phyloP scores from a whole-genome alignment of 53 echinoderm and acorn worm genomes.

The Apostichopus leukothele region DNA sequence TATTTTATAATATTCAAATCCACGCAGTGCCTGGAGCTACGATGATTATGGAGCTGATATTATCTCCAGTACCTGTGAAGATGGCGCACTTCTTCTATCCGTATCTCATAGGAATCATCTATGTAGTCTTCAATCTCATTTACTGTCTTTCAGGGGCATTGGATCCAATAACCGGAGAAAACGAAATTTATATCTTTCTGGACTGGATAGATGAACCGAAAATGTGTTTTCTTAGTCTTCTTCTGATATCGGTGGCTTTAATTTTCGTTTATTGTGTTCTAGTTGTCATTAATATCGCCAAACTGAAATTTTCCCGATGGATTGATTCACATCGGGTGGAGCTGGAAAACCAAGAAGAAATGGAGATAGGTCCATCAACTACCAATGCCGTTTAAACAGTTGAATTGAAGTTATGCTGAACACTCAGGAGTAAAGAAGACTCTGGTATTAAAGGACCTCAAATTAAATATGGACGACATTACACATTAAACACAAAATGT shows the following conservation, averaged over 20 bases:
- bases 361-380: background rate
- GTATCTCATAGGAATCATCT: slow-evolving; percentile 53
- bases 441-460: too few relatives aligned
- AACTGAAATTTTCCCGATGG: slow-evolving; percentile 13
- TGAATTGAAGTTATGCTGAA: too few relatives aligned
- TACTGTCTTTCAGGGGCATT: slow-evolving; percentile 65
- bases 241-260: slow-evolving; percentile 25
- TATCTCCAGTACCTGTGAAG: slow-evolving; percentile 58
- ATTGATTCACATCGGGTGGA: background rate
- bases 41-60: slow-evolving; percentile 52
- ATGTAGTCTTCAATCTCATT: slow-evolving; percentile 59
- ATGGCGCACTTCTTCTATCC: slow-evolving; percentile 71
- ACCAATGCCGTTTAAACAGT: too few relatives aligned
- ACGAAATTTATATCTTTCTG: slow-evolving; percentile 51
- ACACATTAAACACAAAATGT: too few relatives aligned
- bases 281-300: background rate
- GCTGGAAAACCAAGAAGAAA: slow-evolving; percentile 22
- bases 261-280: slow-evolving; percentile 24
- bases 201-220: slow-evolving; percentile 47
- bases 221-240: slow-evolving; percentile 7
- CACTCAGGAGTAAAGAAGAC: too few relatives aligned
- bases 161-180: slow-evolving; percentile 47
- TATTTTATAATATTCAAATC: slow-evolving; percentile 46
- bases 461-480: too few relatives aligned
- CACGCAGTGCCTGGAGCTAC: slow-evolving; percentile 59